Evolutionary conservation across 2,797 vertebrate species (phyloP).

Genomic region (Dendrocincla fuliginosa): DNA sequence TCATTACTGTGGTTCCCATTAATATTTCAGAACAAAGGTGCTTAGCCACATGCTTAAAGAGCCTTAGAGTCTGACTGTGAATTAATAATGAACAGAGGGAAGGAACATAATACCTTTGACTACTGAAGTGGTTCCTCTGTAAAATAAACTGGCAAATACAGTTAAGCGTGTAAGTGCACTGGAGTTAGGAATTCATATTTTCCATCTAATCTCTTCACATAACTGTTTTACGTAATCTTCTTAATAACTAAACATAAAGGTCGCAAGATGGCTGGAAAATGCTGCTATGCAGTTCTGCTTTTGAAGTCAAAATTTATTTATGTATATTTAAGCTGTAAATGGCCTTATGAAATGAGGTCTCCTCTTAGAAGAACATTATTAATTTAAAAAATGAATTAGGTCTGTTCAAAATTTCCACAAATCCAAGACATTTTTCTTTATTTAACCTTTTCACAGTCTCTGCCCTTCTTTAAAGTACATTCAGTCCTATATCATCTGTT

Average conservation of each 20-base stretch:
- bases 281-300: constrained; percentile 17
- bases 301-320: constrained; percentile 54
- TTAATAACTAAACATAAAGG: constrained; percentile 35
- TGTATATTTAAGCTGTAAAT: constrained; percentile 54
- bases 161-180: not conserved
- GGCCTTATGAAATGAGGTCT: constrained; percentile 22
- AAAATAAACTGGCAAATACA: constrained; percentile 29
- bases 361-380: constrained; percentile 19
- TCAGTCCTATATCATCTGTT: constrained; percentile 59
- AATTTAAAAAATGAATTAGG: constrained; percentile 63
- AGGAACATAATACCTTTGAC: constrained; percentile 40
- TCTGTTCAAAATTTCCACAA: constrained; percentile 47
- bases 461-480: constrained; percentile 67
- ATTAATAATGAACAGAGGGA: constrained; percentile 9
- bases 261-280: not conserved
- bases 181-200: constrained; percentile 28
- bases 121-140: constrained; percentile 35
- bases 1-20: not conserved
- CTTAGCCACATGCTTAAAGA: constrained; percentile 6
- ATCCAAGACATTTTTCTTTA: constrained; percentile 61
- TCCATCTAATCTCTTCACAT: not conserved
- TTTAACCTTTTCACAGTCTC: constrained; percentile 68
- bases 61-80: not conserved
- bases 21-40: not conserved
- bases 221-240: constrained; percentile 41